Conservation (phyloP, 2,113 vertebrate genomes). For the Callospermophilus lateralis region DNA sequence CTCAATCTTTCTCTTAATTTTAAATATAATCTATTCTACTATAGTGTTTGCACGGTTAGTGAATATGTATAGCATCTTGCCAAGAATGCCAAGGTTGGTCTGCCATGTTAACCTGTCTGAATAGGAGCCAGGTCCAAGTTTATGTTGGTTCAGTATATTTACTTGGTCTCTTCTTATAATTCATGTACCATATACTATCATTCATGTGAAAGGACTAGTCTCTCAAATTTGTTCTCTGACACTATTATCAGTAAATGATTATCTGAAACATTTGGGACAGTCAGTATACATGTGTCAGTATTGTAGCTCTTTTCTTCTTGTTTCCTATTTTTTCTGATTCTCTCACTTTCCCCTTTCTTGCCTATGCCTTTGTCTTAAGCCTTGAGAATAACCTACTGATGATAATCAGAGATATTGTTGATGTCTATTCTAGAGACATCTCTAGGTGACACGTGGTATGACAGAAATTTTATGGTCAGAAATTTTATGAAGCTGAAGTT, state of each 20-base stretch:
- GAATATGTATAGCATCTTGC: not conserved
- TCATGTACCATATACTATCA: not conserved
- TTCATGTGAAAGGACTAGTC: not conserved
- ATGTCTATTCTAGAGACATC: constrained; percentile 6
- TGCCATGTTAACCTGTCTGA: not conserved
- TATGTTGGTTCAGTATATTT: not conserved
- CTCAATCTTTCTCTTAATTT: not conserved
- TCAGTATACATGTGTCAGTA: not conserved
- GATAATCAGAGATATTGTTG: not conserved
- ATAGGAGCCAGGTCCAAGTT: not conserved
- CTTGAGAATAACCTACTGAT: not conserved
- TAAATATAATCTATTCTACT: not conserved
- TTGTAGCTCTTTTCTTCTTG: not conserved
- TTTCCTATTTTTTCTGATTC: not conserved
- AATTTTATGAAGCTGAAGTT: not conserved
- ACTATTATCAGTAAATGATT: not conserved
- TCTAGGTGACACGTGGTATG: not conserved
- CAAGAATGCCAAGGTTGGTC: not conserved
- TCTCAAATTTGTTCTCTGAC: not conserved
- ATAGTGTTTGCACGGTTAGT: not conserved
- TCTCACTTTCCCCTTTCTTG: not conserved
- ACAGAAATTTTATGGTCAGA: not conserved
- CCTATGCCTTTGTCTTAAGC: not conserved
- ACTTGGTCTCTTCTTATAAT: constrained; percentile 1
- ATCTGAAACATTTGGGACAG: not conserved